A percentile compares a stretch with the other conserved stretches of the same genome.
These are phyloP conservation scores for Himalopsyche tibetana DNA, from an alignment of 2,888 invertebrate genomes.

Conservation along the genomic window DNA sequence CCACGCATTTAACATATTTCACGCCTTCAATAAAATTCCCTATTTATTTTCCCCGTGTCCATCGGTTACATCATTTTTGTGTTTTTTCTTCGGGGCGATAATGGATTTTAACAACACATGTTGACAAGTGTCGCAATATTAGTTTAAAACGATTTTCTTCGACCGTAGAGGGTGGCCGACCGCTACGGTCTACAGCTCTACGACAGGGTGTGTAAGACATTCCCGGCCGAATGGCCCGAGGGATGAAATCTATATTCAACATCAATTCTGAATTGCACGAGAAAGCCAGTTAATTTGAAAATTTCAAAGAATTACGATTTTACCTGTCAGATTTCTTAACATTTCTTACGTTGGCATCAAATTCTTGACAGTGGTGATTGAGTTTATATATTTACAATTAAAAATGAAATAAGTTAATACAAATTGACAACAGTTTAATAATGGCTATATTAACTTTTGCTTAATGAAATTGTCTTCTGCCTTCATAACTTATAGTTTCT, in stretches of 20 bases:
- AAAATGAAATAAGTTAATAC: too few species aligned
- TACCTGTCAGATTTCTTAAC: too few species aligned
- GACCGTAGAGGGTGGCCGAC: slow-evolving; percentile 5
- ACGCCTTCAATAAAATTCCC: neutral
- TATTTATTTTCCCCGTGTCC: slow-evolving; percentile 44
- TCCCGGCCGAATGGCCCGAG: slow-evolving; percentile 73
- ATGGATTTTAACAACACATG: slow-evolving; percentile 66
- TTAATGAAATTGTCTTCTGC: too few species aligned
- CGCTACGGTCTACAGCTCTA: slow-evolving; percentile 67
- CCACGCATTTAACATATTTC: neutral
- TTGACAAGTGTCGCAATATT: slow-evolving; percentile 65
- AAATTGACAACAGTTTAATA: too few species aligned
- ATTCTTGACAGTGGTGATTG: too few species aligned
- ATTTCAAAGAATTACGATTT: neutral
- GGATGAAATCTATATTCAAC: slow-evolving; percentile 77
- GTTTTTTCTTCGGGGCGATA: slow-evolving; percentile 59
- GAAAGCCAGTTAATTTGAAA: slow-evolving; percentile 43
- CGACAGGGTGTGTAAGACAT: slow-evolving; percentile 69
- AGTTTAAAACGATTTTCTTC: slow-evolving; percentile 57
- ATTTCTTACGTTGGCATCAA: too few species aligned
- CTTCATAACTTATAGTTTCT: too few species aligned
- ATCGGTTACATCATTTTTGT: slow-evolving; percentile 48
- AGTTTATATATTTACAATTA: too few species aligned
- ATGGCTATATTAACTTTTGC: too few species aligned
- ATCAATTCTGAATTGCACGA: slow-evolving; percentile 69